Evolutionary conservation across 2,888 invertebrate genomes (phyloP).

Genomic region (Antheraea assamensis): DNA sequence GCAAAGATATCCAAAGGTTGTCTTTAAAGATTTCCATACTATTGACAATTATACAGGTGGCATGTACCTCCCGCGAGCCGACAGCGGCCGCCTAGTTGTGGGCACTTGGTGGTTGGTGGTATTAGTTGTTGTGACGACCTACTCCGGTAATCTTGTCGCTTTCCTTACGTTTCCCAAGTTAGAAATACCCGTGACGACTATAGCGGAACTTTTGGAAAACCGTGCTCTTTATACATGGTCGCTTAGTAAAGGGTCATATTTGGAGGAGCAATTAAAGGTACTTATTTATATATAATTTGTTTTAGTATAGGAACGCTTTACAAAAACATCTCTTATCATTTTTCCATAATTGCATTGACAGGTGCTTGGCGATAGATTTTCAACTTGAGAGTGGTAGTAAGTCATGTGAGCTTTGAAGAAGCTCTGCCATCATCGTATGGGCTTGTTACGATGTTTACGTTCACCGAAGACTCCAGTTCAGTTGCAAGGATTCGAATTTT

Average conservation of each 20-base stretch:
- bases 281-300: neutral
- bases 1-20: too few relatives aligned
- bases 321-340: too few relatives aligned
- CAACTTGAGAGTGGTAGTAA: too few relatives aligned
- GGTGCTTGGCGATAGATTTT: too few relatives aligned
- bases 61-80: constrained; percentile 91
- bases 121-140: constrained; percentile 93
- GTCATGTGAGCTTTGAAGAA: too few relatives aligned
- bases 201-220: constrained; percentile 84
- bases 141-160: constrained; percentile 95
- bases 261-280: constrained; percentile 83
- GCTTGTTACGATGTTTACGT: too few relatives aligned
- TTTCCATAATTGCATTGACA: too few relatives aligned
- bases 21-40: neutral
- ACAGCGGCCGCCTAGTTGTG: constrained; percentile 92
- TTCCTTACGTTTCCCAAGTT: constrained; percentile 95
- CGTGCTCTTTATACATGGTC: constrained; percentile 87
- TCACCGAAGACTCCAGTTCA: too few relatives aligned
- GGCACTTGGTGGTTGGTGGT: constrained; percentile 97
- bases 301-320: too few relatives aligned
- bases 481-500: too few relatives aligned
- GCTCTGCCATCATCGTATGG: too few relatives aligned
- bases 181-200: constrained; percentile 86
- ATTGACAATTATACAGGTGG: constrained; percentile 84
- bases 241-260: constrained; percentile 87